Evolutionary conservation across 1,140 invertebrate genomes (phyloP).

Genomic region (Ladona fulva): DNA sequence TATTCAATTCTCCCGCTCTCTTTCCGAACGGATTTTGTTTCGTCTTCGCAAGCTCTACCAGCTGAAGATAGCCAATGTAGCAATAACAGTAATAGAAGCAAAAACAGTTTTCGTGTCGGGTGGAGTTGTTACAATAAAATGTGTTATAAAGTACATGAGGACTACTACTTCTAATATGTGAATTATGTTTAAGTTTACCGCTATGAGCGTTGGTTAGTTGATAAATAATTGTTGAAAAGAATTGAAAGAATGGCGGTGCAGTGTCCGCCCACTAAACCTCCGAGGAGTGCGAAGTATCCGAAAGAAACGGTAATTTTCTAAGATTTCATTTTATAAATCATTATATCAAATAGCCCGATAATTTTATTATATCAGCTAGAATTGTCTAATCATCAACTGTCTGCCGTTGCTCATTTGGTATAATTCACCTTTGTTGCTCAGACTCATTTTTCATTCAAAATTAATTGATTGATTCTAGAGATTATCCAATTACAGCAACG

Average conservation of each 20-base stretch:
- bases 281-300: conserved; percentile 66
- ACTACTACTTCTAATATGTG: background rate
- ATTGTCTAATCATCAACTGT: too few relatives aligned
- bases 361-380: too few relatives aligned
- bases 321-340: background rate
- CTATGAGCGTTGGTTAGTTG: background rate
- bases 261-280: conserved; percentile 63
- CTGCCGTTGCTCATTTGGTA: too few relatives aligned
- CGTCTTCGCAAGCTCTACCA: too few relatives aligned
- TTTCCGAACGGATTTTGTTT: too few relatives aligned
- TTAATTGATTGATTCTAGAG: background rate
- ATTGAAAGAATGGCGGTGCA: conserved; percentile 6
- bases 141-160: background rate
- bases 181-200: background rate
- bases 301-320: conserved; percentile 63
- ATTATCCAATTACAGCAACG: too few relatives aligned
- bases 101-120: background rate
- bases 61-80: too few relatives aligned
- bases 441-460: background rate
- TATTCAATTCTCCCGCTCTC: too few relatives aligned
- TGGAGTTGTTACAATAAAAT: background rate
- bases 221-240: background rate
- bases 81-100: too few relatives aligned
- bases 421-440: background rate
- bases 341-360: too few relatives aligned